Base-by-base conservation (phyloP, 1,140 invertebrate species). In the Leucophenga varia region DNA sequence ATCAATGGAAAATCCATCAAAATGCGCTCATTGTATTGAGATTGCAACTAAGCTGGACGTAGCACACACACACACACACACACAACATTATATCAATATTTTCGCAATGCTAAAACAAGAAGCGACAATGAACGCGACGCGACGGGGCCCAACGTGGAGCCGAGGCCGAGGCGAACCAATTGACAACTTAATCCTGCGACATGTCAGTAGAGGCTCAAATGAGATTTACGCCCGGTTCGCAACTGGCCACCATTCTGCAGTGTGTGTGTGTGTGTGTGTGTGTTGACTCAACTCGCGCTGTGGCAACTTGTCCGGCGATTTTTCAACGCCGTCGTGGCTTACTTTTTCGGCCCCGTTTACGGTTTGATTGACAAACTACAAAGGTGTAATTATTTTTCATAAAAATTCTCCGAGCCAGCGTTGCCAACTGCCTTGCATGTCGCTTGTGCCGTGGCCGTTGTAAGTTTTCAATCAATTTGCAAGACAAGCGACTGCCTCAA, bases 151-250 rank as follows among this genome's bases (percentile, higher is more conserved):
- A n/a, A n/a, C n/a, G n/a, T 6, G 17, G 9, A 13, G 2, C 13
- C 16, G 20, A 7, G 13, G 8, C 12, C 2, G 28, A 25, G n/a
- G 19, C n/a, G n/a, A 49, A 48, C 48, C 63, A 65, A 67, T 67
- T 67, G 63, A 67, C 63, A 67, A 67, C 59, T 59, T 67, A 67
- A 67, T 67, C 63, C 63, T 67, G 63, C 63, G 59, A 67, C 63
- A 67, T 59, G 63, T 67, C 63, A 67, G 63, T 63, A 49, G 51
- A 59, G 59, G 63, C 64, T 67, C 63, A 67, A 67, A 67, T 67
- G 56, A 59, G 63, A 67, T 67, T 67, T 67, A 67, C 59, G 43
- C 32, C n/a, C 46, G 41, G n/a, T n/a, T n/a, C n/a, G n/a, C n/a
- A n/a, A n/a, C n/a, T n/a, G n/a, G n/a, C n/a, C n/a, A n/a, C n/a